Evolutionary conservation across 1,140 invertebrate species (phyloP), one percentile per base, ranked within the genome.

Genomic region (Nebria ingens): DNA sequence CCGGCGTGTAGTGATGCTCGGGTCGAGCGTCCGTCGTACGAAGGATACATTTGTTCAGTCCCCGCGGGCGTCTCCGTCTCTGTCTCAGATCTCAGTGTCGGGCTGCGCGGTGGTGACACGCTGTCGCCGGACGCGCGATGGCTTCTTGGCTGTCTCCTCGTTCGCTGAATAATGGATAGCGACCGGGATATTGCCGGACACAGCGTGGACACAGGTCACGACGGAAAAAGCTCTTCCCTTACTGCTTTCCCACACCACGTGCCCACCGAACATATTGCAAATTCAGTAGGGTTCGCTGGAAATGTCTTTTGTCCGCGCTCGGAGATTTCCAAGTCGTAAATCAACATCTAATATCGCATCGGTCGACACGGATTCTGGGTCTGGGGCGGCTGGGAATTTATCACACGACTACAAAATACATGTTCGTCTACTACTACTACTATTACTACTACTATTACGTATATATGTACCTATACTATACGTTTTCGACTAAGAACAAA

Each of bases 121-220:
- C 17, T 45, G 40, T 45, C 40, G 40, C 40, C 40, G 40, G 40
- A 45, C 40, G 40, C 6, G 25, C 54, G 49, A 42, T 42, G 57
- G 22, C 50, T 56, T 52, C 49, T 56, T 56, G 57, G 22, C 57
- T 25, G 49, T 51, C 53, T 51, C 29, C 45, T 52, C 23, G 49
- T 3, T 19, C 50, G 52, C 53, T 58, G 57, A 58, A 58, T 58
- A 58, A 58, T 58, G 57, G 57, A 58, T 55, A 11, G 57, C 34
- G 51, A 45, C 23, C 15, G 52, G 56, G 40, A 45, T 45, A 49
- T 51, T 40, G 56, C 52, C 23, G 56, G 56, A 57, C 55, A 52
- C 45, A 21, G 55, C 15, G 20, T 21, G 51, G 56, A 56, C 56
- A 58, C 56, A 51, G 56, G 57, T 58, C 56, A 20, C 40, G 17